A percentile compares a stretch with the other conserved stretches of the same genome.
Evolutionary conservation across 1,140 invertebrate species (phyloP).

Genomic region (Ctenoplectra terminalis): DNA sequence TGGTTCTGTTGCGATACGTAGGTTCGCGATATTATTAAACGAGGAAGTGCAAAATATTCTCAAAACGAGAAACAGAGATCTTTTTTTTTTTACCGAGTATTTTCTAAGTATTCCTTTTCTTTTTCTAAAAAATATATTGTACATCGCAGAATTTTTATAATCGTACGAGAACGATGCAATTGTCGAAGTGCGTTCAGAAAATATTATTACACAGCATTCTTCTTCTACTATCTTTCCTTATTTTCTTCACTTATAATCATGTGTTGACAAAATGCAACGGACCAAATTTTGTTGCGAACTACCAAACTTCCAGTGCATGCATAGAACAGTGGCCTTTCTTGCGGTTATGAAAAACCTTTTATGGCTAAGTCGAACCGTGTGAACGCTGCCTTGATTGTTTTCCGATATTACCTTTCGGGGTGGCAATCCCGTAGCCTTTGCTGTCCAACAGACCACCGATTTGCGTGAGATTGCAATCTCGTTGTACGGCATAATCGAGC

Average conservation of each 20-base stretch:
- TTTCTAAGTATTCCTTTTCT: too few species aligned
- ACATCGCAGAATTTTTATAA: too few species aligned
- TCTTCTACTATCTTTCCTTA: too few species aligned
- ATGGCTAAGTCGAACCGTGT: not conserved
- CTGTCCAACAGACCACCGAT: conserved; percentile 97
- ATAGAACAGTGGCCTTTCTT: not conserved
- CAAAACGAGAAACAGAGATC: too few species aligned
- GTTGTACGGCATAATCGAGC: conserved; percentile 97
- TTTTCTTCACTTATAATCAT: too few species aligned
- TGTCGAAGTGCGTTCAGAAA: too few species aligned
- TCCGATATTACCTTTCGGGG: conserved; percentile 87
- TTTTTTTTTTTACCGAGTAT: too few species aligned
- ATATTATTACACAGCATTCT: too few species aligned
- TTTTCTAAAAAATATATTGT: too few species aligned
- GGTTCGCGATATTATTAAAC: not conserved
- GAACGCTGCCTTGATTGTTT: conserved; percentile 1
- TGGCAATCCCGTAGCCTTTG: conserved; percentile 96
- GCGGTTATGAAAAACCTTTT: not conserved
- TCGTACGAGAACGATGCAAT: too few species aligned
- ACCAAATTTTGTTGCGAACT: not conserved
- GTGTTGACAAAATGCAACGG: too few species aligned
- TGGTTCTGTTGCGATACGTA: not conserved
- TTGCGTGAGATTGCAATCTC: conserved; percentile 98
- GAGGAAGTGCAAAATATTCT: not conserved
- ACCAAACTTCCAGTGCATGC: too few species aligned